These are phyloP conservation scores for Antrozous pallidus DNA, from an alignment of 2,797 vertebrate species.

Conservation along the genomic window DNA sequence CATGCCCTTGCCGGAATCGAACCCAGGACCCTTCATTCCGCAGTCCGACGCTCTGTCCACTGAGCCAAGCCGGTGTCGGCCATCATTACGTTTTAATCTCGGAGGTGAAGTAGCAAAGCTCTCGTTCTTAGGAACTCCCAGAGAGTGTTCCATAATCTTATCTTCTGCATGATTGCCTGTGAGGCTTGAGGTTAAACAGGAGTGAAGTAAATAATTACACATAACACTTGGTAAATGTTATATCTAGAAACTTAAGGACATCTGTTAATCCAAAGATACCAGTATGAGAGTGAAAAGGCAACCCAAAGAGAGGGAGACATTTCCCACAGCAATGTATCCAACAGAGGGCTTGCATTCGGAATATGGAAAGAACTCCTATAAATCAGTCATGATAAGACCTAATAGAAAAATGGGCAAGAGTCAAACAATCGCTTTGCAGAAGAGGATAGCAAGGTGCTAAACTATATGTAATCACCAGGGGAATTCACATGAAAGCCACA, in stretches of 20 bases:
- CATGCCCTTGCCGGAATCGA: too few species aligned
- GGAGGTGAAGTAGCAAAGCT: slow-evolving; percentile 30
- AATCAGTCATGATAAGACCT: neutral
- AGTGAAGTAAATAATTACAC: slow-evolving; percentile 56
- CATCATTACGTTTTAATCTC: neutral
- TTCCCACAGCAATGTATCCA: neutral
- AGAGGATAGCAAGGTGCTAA: neutral
- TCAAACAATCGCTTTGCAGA: neutral
- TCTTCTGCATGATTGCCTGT: slow-evolving; percentile 64
- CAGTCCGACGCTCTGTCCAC: too few species aligned
- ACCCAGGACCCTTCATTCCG: too few species aligned
- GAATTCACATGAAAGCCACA: neutral
- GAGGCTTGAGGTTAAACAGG: slow-evolving; percentile 76
- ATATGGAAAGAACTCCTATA: neutral
- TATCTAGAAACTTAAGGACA: slow-evolving; percentile 28
- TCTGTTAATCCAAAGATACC: neutral
- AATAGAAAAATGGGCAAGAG: neutral
- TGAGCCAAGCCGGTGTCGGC: too few species aligned
- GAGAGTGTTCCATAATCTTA: neutral
- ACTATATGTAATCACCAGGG: neutral
- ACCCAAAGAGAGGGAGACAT: neutral
- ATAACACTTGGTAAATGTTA: slow-evolving; percentile 65
- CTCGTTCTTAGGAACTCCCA: slow-evolving; percentile 26
- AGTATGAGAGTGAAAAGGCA: neutral
- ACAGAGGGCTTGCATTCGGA: neutral